phyloP scores from a whole-genome alignment of 2,888 invertebrate genomes.

The Nephrotoma appendiculata region DNA sequence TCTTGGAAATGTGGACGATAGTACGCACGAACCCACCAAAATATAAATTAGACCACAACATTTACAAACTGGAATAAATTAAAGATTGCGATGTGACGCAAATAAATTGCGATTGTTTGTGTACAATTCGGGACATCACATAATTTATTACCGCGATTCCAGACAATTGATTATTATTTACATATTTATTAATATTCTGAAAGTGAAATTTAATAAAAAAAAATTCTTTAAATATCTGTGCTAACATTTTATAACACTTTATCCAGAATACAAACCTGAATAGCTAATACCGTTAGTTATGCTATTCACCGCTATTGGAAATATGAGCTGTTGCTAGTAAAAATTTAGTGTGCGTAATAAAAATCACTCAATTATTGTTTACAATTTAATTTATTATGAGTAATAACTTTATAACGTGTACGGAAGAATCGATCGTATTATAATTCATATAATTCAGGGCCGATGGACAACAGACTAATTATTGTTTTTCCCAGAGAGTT shows the following conservation, averaged over 20 bases:
- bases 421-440: background rate
- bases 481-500: background rate
- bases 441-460: background rate
- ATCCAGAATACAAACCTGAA: background rate
- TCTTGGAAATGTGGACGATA: too few species aligned
- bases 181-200: too few species aligned
- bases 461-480: background rate
- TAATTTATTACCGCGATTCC: too few species aligned
- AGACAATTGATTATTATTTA: too few species aligned
- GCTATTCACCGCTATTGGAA: background rate
- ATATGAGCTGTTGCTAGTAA: background rate
- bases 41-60: too few species aligned
- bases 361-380: background rate
- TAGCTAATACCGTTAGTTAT: background rate
- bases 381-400: background rate
- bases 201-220: too few species aligned
- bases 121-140: too few species aligned
- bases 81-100: too few species aligned
- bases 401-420: background rate
- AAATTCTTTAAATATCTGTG: background rate
- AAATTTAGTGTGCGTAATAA: background rate
- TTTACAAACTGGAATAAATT: too few species aligned
- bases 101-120: too few species aligned
- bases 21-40: too few species aligned
- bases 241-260: background rate